phyloP scores from a whole-genome alignment of 2,113 vertebrate genomes.

The Gymnorhina tibicen region DNA sequence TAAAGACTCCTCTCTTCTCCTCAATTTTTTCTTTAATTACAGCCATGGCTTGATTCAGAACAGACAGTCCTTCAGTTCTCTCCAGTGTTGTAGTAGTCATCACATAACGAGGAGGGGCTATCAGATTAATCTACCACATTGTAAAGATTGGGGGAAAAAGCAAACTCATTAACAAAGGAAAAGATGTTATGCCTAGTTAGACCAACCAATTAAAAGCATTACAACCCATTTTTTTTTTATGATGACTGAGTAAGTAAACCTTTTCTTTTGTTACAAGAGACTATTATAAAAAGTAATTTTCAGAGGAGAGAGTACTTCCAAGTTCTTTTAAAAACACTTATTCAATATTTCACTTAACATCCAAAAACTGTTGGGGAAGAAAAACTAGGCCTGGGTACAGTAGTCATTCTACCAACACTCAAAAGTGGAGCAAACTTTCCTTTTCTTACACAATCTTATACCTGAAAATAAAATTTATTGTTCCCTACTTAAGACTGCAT shows the following conservation, averaged over 20 bases:
- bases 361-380: neutral
- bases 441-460: neutral
- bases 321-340: neutral
- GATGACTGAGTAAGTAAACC: neutral
- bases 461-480: neutral
- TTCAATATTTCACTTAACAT: neutral
- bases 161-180: neutral
- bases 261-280: neutral
- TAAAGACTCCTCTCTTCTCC: constrained; percentile 97
- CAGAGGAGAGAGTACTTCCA: neutral
- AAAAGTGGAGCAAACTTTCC: neutral
- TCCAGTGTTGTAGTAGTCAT: constrained; percentile 98
- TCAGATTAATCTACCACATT: constrained; percentile 89
- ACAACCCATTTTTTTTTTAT: neutral
- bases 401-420: neutral
- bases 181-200: neutral
- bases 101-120: constrained; percentile 96
- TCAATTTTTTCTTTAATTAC: constrained; percentile 98
- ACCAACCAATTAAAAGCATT: neutral
- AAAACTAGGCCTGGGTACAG: neutral
- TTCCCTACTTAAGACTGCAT: neutral
- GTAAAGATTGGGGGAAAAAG: neutral
- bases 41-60: constrained; percentile 97
- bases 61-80: constrained; percentile 94
- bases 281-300: neutral